Conservation (phyloP, 2,888 invertebrate genomes). For the Cremastinae sp. region DNA sequence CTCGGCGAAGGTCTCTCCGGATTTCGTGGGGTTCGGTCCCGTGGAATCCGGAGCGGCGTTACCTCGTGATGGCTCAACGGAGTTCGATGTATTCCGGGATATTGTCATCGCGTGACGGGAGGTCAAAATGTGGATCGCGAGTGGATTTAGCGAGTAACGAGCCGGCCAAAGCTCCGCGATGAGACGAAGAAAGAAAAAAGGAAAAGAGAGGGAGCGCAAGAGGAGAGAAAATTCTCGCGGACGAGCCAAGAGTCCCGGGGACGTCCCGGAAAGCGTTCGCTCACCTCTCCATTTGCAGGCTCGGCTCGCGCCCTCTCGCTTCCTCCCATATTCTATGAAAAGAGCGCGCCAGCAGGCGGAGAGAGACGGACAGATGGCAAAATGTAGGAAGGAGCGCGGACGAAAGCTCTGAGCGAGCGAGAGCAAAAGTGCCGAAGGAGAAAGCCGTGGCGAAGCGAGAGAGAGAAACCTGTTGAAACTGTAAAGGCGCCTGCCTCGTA, state of each 20-base stretch:
- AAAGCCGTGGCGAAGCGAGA: conserved; percentile 34
- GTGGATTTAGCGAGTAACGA: conserved; percentile 44
- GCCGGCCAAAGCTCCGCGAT: conserved; percentile 14
- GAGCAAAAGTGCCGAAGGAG: conserved; percentile 23
- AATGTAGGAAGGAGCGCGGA: neutral
- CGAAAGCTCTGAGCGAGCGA: conserved; percentile 6
- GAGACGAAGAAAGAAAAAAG: too few species aligned
- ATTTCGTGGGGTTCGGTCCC: too few species aligned
- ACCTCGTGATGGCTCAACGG: conserved; percentile 43
- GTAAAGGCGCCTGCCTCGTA: conserved; percentile 41
- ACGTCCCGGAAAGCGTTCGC: conserved; percentile 54
- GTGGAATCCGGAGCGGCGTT: conserved; percentile 22
- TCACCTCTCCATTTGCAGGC: conserved; percentile 48
- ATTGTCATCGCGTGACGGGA: conserved; percentile 2
- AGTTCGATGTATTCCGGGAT: conserved; percentile 37
- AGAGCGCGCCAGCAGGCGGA: neutral
- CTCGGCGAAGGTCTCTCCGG: too few species aligned
- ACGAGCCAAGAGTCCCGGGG: conserved; percentile 44
- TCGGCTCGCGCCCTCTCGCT: too few species aligned
- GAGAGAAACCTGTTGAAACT: conserved; percentile 58
- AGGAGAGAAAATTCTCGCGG: conserved; percentile 24
- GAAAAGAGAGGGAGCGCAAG: too few species aligned
- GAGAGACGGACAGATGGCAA: neutral
- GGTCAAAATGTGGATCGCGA: conserved; percentile 29
- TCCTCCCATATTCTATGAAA: too few species aligned